Conservation (phyloP, 1,140 invertebrate genomes). For the Thaumatotibia leucotreta region DNA sequence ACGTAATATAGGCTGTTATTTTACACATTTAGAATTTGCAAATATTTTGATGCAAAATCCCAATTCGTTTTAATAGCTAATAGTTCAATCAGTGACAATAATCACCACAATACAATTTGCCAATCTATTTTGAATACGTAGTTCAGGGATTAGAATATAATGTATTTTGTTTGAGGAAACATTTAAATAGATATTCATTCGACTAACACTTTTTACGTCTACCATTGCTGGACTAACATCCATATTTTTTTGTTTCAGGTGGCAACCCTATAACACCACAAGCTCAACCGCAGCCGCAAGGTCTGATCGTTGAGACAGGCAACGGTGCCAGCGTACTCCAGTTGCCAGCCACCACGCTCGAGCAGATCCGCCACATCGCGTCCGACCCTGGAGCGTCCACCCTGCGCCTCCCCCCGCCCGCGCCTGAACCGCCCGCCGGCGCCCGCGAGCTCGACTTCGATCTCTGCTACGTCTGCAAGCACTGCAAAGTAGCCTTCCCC, state of each 20-base stretch:
- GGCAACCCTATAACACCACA: constrained; percentile 28
- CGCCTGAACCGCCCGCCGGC: constrained; percentile 56
- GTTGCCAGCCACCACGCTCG: constrained; percentile 79
- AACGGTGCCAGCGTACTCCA: constrained; percentile 80
- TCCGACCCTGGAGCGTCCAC: constrained; percentile 82
- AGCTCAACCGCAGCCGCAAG: constrained; percentile 61
- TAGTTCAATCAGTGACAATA: no score
- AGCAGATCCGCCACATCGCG: constrained; percentile 81
- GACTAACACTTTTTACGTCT: no score
- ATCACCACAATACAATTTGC: no score
- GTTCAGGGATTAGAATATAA: no score
- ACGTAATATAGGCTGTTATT: neutral
- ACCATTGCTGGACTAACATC: no score
- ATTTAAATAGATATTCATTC: no score
- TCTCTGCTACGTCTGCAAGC: constrained; percentile 90
- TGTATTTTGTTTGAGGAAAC: no score
- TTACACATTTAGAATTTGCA: neutral
- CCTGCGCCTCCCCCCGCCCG: constrained; percentile 78
- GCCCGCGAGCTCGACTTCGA: constrained; percentile 83
- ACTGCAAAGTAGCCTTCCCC: constrained; percentile 89
- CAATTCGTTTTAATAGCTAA: neutral
- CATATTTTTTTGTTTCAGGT: constrained; percentile 59
- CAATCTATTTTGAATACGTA: no score
- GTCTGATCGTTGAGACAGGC: constrained; percentile 74
- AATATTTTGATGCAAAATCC: constrained; percentile 23